A percentile compares a stretch with the other conserved stretches of the same genome.
These are phyloP conservation scores for Peromyscus eremicus DNA, from an alignment of 2,797 vertebrate species.

Conservation along the genomic window DNA sequence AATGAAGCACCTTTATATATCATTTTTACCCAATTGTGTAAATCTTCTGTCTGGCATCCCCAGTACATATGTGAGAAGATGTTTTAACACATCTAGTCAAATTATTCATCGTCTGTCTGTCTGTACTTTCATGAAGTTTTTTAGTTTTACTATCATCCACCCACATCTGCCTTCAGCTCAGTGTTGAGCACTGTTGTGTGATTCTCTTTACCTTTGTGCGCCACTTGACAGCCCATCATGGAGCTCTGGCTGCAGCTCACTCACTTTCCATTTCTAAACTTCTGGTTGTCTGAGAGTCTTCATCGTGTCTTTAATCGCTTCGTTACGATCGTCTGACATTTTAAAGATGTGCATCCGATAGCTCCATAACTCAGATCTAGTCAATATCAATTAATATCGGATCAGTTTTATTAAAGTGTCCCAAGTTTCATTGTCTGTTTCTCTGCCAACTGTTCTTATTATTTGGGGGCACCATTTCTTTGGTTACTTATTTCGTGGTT, in stretches of 20 bases:
- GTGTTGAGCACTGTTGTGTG: background rate
- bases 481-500: background rate
- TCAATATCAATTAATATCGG: too few species aligned
- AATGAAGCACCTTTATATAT: background rate
- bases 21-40: background rate
- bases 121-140: background rate
- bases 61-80: background rate
- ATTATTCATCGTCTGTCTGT: too few species aligned
- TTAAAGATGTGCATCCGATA: background rate
- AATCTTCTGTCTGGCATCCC: background rate
- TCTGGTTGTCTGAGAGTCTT: too few species aligned
- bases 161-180: background rate
- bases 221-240: background rate
- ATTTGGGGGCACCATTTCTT: background rate
- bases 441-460: background rate
- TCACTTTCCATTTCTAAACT: background rate
- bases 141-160: background rate
- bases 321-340: background rate
- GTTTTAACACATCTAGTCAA: background rate
- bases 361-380: background rate
- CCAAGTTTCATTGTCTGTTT: background rate
- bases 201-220: background rate
- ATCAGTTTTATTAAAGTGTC: background rate
- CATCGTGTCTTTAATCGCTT: background rate
- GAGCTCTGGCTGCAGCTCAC: background rate